Evolutionary conservation across 2,113 vertebrate species (phyloP).

Genomic region (Marmota flaviventris): DNA sequence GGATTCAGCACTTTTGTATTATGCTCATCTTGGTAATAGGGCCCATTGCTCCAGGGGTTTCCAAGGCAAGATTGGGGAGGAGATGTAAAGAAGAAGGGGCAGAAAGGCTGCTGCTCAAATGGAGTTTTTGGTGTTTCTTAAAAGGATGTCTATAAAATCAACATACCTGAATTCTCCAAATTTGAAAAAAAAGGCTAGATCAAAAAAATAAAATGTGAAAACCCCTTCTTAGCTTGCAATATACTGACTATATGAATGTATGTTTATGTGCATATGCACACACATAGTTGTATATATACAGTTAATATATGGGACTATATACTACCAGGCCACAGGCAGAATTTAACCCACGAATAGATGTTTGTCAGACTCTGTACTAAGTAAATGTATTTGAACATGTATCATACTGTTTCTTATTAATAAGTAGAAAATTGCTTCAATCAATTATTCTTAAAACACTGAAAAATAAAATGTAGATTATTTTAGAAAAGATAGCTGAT

Average conservation of each 20-base stretch:
- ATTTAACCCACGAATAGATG: background rate
- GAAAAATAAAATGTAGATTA: conserved; percentile 18
- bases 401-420: background rate
- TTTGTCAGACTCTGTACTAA: background rate
- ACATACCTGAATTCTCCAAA: background rate
- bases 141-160: background rate
- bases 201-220: conserved; percentile 44
- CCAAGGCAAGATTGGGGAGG: background rate
- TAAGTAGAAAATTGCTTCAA: background rate
- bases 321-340: background rate
- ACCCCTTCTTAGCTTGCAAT: conserved; percentile 29
- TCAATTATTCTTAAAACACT: background rate
- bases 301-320: background rate
- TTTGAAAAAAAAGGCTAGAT: no score
- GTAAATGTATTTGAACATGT: background rate
- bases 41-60: background rate
- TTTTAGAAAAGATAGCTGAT: no score
- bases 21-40: background rate
- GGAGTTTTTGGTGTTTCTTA: background rate
- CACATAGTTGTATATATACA: background rate
- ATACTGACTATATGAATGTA: background rate
- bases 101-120: background rate
- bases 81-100: background rate
- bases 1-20: background rate
- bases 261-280: background rate